Percentiles rank a stretch among this genome's conserved stretches.
These are phyloP conservation scores for Ganaspis brasiliensis DNA, from an alignment of 2,888 invertebrate genomes.

Conservation along the genomic window DNA sequence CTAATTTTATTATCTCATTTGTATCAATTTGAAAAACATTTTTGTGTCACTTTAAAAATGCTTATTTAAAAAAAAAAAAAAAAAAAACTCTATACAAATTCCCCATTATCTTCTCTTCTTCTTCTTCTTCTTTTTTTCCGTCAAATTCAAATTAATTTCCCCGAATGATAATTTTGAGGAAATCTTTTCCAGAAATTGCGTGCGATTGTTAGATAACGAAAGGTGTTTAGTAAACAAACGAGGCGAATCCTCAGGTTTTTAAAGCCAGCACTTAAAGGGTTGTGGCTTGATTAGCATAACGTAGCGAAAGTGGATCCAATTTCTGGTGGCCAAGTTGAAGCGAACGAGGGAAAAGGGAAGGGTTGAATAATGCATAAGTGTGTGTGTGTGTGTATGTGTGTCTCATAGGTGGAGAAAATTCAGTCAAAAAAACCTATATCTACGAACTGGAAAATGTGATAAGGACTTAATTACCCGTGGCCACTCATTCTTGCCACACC, in stretches of 20 bases:
- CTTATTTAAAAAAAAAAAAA: neutral
- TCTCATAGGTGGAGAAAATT: neutral
- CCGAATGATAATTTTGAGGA: no score
- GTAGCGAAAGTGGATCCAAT: conserved; percentile 20
- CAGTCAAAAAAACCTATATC: neutral
- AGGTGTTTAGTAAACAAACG: conserved; percentile 42
- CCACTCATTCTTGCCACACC: conserved; percentile 67
- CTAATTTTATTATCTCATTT: conserved; percentile 35
- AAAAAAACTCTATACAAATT: no score
- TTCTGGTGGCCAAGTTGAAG: conserved; percentile 16
- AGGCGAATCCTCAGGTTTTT: conserved; percentile 58
- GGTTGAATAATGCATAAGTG: neutral
- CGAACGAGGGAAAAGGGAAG: neutral
- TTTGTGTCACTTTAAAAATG: neutral
- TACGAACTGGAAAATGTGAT: conserved; percentile 52
- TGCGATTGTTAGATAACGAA: conserved; percentile 27
- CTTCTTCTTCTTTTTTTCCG: no score
- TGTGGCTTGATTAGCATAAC: conserved; percentile 48
- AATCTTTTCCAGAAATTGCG: conserved; percentile 7
- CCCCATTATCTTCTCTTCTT: no score
- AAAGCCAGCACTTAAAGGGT: conserved; percentile 69
- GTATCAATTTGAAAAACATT: conserved; percentile 12
- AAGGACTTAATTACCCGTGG: conserved; percentile 67
- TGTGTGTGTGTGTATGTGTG: neutral
- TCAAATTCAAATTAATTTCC: no score